Evolutionary conservation across 2,888 invertebrate genomes (phyloP), one percentile per base, ranked within the genome.

Genomic region (Apodemia zela): DNA sequence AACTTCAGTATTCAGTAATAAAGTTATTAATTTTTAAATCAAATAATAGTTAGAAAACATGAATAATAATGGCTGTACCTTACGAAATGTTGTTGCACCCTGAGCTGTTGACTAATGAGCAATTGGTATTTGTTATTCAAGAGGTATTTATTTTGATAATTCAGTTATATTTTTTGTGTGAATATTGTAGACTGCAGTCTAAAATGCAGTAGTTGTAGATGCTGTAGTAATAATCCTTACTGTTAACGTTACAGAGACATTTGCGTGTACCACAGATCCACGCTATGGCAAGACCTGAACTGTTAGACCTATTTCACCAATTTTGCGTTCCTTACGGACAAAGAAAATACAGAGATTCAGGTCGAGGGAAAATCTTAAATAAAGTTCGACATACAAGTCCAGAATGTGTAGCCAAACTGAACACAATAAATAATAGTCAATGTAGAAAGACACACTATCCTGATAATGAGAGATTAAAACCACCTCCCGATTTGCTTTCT

Each of bases 291-390:
- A 82, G 91, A 68, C 81, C 84, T 42, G 81, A 86, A n/a, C 71
- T 92, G 45, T 71, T 92, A 66, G 81, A 87, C 13, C 54, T 92
- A 66, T 92, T 90, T 69, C 88, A 88, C 65, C 77, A 86, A 61
- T 92, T 76, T 72, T 92, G 92, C 71, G 81, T 92, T 2, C 92
- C 92, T 3, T 85, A 84, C 59, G 87, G 89, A 0, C 92, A 92
- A 72, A 80, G 92, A 65, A 88, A 80, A 67, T 85, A 85, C 61
- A 79, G 85, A 66, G 90, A 91, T 67, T 78, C 87, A 0, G 88
- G 88, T 0, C 74, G 89, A 71, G 88, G 89, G 1, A 88, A 80
- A 75, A 65, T 86, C 4, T 69, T 87, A 8, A 89, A 89, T 64
- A 88, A 78, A 74, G 70, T 75, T n/a, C 78, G 88, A 33, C 80